phyloP scores from a whole-genome alignment of 2,797 vertebrate species.

The Neopelma chrysocephalum region DNA sequence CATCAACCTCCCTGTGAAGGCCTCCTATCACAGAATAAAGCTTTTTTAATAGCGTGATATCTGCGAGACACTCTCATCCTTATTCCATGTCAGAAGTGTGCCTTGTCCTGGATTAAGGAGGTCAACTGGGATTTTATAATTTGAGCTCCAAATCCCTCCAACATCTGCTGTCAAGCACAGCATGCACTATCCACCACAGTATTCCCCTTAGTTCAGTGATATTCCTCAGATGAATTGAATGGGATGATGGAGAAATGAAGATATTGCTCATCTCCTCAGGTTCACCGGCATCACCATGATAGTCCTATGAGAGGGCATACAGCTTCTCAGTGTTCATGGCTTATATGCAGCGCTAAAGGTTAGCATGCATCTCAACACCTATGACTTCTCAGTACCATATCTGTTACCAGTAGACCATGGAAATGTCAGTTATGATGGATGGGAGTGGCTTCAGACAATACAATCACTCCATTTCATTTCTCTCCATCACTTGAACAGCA shows the following conservation, averaged over 20 bases:
- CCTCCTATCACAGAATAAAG: background rate
- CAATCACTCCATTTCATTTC: background rate
- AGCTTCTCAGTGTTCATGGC: background rate
- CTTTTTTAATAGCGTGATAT: background rate
- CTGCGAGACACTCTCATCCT: background rate
- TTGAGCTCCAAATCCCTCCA: background rate
- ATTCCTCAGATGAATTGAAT: background rate
- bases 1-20: background rate
- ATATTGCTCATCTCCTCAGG: background rate
- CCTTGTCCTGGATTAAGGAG: background rate
- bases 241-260: background rate
- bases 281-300: background rate
- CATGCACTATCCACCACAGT: background rate
- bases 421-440: background rate
- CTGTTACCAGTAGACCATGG: background rate
- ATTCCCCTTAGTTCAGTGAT: background rate
- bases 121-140: background rate
- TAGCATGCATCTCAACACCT: background rate
- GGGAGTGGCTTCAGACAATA: background rate
- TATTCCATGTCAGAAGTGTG: background rate
- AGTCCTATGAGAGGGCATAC: background rate
- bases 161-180: background rate
- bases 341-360: background rate
- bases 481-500: background rate
- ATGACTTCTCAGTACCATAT: background rate